Base-by-base conservation (phyloP, 2,888 invertebrate species). In the Tipula vernalis region DNA sequence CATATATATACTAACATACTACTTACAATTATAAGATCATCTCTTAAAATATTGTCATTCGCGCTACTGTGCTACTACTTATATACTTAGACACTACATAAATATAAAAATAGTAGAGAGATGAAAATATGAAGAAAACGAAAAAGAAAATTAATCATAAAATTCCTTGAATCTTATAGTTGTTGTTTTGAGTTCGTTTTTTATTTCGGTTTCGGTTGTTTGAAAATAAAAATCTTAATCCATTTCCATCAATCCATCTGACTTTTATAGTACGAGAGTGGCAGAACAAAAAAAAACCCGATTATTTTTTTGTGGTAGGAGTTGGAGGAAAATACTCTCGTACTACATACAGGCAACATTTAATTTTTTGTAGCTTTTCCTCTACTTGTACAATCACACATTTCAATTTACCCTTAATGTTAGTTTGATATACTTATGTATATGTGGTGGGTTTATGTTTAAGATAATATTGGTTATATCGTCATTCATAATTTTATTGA, bases 41-140 rank as follows among this genome's bases (percentile, higher is more conserved):
- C 71, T 71, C 71, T 71, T 71, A 71, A 71, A 71, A 71, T 71
- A 71, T 71, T 71, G 71, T 71, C 71, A 71, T 71, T 71, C 71
- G 28, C 28, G 28, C 28, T 71, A 12, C 28, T 71, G 28, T 71
- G 28, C 28, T 57, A 57, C 44, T 44, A 44, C 10, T 8, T 44
- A 12, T 51, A 71, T 71, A 71, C 71, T 71, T 12, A 71, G 71
- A 10, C 57, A 28, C 28, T 71, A 71, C 10, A 51, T 71, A 28
- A 28, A 71, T 51, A 71, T 28, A 71, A 28, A 71, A 71, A 71
- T 71, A 71, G 71, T 71, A 71, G n/a, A 57, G 51, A 15, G 51
- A 57, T 71, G 28, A 18, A 71, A 12, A 10, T 10, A 15, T 18
- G 28, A 71, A 71, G 71, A 71, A 71, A 71, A 71, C 28, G 71